phyloP scores from a whole-genome alignment of 1,140 invertebrate genomes.

The Drosophila neocordata region DNA sequence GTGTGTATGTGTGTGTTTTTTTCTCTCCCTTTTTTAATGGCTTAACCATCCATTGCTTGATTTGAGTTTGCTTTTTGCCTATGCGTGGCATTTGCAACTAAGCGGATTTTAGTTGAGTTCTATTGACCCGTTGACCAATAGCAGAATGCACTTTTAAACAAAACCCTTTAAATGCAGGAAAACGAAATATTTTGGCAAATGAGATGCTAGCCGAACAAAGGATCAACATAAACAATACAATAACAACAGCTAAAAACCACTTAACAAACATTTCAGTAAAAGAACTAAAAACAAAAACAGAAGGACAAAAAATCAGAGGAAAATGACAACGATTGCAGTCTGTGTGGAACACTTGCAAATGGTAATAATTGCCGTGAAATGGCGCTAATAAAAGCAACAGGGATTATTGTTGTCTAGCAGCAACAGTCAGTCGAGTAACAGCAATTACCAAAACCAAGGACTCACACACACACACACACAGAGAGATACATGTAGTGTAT shows the following conservation, averaged over 20 bases:
- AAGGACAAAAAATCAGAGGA: slow-evolving; percentile 5
- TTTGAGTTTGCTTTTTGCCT: slow-evolving; percentile 3
- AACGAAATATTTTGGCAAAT: slow-evolving; percentile 13
- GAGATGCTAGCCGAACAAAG: background rate
- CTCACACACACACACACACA: slow-evolving; percentile 27
- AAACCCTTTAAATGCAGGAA: background rate
- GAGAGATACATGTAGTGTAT: slow-evolving; percentile 9
- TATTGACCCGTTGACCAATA: slow-evolving; percentile 39
- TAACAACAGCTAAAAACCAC: slow-evolving; percentile 22
- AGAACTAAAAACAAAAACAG: slow-evolving; percentile 16
- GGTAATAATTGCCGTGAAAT: slow-evolving; percentile 70
- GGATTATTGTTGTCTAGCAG: slow-evolving; percentile 58
- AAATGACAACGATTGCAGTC: slow-evolving; percentile 8
- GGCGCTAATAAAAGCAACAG: slow-evolving; percentile 68
- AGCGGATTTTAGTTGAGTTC: slow-evolving; percentile 59
- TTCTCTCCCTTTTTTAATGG: background rate
- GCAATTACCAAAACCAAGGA: slow-evolving; percentile 51
- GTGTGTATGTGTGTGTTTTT: background rate
- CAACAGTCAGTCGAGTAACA: slow-evolving; percentile 37
- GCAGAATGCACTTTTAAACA: slow-evolving; percentile 18
- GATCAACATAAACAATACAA: slow-evolving; percentile 1
- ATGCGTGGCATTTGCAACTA: slow-evolving; percentile 32
- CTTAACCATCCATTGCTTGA: slow-evolving; percentile 3
- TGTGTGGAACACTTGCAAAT: slow-evolving; percentile 32
- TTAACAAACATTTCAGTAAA: slow-evolving; percentile 35